A percentile compares a stretch with the other conserved stretches of the same genome.
Conservation (phyloP, 2,797 vertebrate species). For the Erpetoichthys calabaricus region DNA sequence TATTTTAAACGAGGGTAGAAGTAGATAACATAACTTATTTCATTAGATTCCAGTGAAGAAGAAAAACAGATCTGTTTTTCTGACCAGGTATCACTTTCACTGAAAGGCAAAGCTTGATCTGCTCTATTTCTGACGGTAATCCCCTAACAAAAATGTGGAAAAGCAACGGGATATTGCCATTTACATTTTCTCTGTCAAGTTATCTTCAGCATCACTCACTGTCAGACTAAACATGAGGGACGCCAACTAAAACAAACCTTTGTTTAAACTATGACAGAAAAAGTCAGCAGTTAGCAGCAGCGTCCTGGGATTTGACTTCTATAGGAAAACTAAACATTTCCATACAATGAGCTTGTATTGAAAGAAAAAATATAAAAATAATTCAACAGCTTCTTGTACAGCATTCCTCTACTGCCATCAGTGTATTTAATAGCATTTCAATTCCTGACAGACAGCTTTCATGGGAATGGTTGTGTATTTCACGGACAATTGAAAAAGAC, state of each 20-base stretch:
- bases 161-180: conserved; percentile 8
- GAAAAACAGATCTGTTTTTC: neutral
- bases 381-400: neutral
- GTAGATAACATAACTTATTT: conserved; percentile 1
- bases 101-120: conserved; percentile 2
- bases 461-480: conserved; percentile 9
- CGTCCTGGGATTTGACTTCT: conserved; percentile 18
- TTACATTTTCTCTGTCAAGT: conserved; percentile 9
- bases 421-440: conserved; percentile 1
- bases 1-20: conserved; percentile 1
- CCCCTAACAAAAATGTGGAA: neutral
- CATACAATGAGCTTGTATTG: conserved; percentile 29
- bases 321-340: conserved; percentile 12
- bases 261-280: conserved; percentile 12
- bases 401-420: neutral
- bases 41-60: neutral
- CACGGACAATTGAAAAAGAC: conserved; percentile 14
- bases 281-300: conserved; percentile 14
- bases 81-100: neutral
- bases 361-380: conserved; percentile 13
- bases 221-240: conserved; percentile 27
- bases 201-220: neutral
- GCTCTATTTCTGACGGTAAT: neutral
- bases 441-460: conserved; percentile 11
- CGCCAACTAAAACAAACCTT: conserved; percentile 30